phyloP scores from a whole-genome alignment of 2,797 vertebrate species.

The Pampus argenteus region DNA sequence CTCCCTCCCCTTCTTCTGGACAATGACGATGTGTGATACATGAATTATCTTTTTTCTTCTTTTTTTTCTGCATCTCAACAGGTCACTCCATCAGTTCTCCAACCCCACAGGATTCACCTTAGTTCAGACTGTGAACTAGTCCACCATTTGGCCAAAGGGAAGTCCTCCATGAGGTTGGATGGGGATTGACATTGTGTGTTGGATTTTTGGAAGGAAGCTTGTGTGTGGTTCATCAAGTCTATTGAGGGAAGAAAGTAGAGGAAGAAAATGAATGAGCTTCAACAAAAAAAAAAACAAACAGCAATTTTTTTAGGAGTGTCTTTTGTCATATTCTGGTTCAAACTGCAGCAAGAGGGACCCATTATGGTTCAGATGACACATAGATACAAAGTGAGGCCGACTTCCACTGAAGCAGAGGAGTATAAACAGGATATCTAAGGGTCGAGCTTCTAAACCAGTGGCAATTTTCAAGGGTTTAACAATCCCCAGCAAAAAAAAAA shows the following conservation, averaged over 20 bases:
- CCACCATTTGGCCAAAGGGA: constrained; percentile 12
- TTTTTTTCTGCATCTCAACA: constrained; percentile 31
- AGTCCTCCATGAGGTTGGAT: constrained; percentile 18
- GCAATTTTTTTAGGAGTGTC: constrained; percentile 1
- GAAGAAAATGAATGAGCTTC: constrained; percentile 1
- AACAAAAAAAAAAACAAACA: background rate
- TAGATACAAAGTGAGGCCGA: constrained; percentile 52
- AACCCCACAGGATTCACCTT: constrained; percentile 37
- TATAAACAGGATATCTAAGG: constrained; percentile 37
- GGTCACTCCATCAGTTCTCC: constrained; percentile 40
- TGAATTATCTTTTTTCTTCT: constrained; percentile 18
- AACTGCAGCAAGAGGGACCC: constrained; percentile 34
- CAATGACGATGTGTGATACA: constrained; percentile 55
- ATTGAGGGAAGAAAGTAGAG: constrained; percentile 25
- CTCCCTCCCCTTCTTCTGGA: constrained; percentile 2
- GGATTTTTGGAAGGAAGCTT: constrained; percentile 20
- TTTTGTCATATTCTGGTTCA: constrained; percentile 33
- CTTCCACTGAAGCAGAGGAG: constrained; percentile 44
- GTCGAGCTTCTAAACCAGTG: constrained; percentile 32
- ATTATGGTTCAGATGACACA: constrained; percentile 54
- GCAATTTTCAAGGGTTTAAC: constrained; percentile 51
- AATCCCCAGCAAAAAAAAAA: constrained; percentile 41
- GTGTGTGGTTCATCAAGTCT: constrained; percentile 47
- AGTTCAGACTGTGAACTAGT: constrained; percentile 36
- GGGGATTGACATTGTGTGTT: constrained; percentile 11